Evolutionary conservation across 2,113 vertebrate species (phyloP).

Genomic region (Vicugna pacos): DNA sequence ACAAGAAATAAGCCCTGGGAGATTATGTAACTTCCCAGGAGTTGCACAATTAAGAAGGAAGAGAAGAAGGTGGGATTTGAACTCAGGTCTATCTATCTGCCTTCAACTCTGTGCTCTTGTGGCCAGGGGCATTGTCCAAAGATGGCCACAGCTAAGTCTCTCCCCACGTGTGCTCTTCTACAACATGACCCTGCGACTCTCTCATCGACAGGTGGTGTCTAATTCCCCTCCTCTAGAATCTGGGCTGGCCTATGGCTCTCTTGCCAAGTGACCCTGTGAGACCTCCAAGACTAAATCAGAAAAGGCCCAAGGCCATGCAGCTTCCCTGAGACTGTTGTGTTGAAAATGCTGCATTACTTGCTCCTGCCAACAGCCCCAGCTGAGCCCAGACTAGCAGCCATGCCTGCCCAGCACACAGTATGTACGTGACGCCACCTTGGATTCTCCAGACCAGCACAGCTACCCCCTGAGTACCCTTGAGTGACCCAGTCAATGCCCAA

Average conservation of each 20-base stretch:
- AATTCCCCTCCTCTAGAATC: neutral
- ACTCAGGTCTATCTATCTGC: neutral
- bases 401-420: neutral
- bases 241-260: neutral
- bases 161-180: neutral
- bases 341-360: neutral
- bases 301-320: neutral
- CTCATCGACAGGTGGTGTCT: neutral
- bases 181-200: neutral
- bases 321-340: neutral
- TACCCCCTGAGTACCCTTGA: too few species aligned
- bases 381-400: neutral
- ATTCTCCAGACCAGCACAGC: neutral
- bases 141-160: neutral
- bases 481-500: neutral
- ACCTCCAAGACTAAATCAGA: neutral
- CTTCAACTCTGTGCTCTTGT: neutral
- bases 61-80: neutral
- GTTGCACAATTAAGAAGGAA: neutral
- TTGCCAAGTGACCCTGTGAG: neutral
- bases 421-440: neutral
- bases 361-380: neutral
- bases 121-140: neutral
- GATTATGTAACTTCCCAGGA: neutral
- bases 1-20: neutral